Base-by-base conservation (phyloP, 2,888 invertebrate genomes). In the Amphimallon solstitiale region DNA sequence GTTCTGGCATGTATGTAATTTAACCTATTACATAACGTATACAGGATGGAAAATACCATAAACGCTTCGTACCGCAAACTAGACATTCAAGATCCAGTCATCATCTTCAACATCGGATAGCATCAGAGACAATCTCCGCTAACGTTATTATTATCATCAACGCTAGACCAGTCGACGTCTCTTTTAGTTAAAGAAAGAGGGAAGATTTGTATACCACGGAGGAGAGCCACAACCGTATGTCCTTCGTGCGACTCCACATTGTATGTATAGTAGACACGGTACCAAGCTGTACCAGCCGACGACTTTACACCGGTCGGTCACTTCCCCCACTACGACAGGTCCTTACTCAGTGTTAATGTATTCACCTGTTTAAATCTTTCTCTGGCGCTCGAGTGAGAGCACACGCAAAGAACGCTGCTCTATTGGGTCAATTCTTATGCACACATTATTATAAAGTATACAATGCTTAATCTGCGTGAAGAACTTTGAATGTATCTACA, bases 261-360 rank as follows among this genome's bases (percentile, higher is more conserved):
- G 69, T n/a, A n/a, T n/a, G n/a, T n/a, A n/a, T n/a, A n/a, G n/a
- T 69, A 71, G 70, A 69, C 54, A 21, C 71, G 75, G 77, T 78
- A 74, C 77, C 77, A 78, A 73, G 76, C 76, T 71, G 78, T 78
- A 76, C 78, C 78, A 78, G 76, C 72, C 72, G 29, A 38, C 54
- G 17, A 54, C 54, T 38, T 54, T 21, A 23, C 35, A 68, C 61
- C 62, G 70, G 66, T 73, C 73, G 72, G 73, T 72, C 74, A 74
- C 70, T 74, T 74, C 74, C n/a, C 73, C 74, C 74, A 67, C 69
- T 52, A 51, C 34, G 9, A 48, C 70, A 69, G 65, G 66, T 56
- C 70, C 71, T 68, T 71, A 69, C 63, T 68, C 66, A 68, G 67
- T 66, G 38, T 54, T 54, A 54, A 68, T 68, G 66, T 66, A 59